Base-by-base conservation (phyloP, 2,113 vertebrate genomes). In the Epinephelus fuscoguttatus region DNA sequence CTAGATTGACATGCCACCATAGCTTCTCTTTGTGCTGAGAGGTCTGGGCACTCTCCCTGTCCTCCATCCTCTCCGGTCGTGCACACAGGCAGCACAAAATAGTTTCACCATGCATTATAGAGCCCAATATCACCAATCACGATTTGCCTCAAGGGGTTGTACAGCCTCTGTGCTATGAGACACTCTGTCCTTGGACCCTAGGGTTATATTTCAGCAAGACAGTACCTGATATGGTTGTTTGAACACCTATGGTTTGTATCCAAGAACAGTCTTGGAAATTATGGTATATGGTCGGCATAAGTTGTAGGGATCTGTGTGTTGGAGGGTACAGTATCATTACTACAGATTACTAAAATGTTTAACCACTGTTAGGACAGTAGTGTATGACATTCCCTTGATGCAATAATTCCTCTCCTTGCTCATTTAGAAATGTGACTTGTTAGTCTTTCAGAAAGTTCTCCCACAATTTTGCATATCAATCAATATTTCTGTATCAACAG, bases 1-100 rank as follows among this genome's bases (percentile, higher is more conserved):
- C 75, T 30, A 25, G 82, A 89, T 30, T 89, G 91, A 93, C 85
- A 62, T 66, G 67, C 75, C 45, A 63, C 80, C 75, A 63, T 25
- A 63, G 82, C 70, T 76, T 37, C 55, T 85, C 30, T 75, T 67
- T 53, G 30, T 14, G 76, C 77, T 47, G 49, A 73, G 57, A 73
- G 70, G 50, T 80, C 75, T 18, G 67, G 71, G 30, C 63, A 11
- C 72, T 77, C 68, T 68, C 57, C 70, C 52, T 49, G 67, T 78
- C 78, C 70, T 70, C 84, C 23, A 7, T 84, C 64, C n/a, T 82
- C 70, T 77, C 27, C 10, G n/a, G 64, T 75, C 72, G 50, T 59
- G 72, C 66, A 82, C 76, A 56, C n/a, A 23, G 60, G 37, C 3
- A 4, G 18, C 62, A 57, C 30, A 77, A 67, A 61, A 77, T 70